Evolutionary conservation across 2,888 invertebrate species (phyloP).

Genomic region (Microplitis manilae): DNA sequence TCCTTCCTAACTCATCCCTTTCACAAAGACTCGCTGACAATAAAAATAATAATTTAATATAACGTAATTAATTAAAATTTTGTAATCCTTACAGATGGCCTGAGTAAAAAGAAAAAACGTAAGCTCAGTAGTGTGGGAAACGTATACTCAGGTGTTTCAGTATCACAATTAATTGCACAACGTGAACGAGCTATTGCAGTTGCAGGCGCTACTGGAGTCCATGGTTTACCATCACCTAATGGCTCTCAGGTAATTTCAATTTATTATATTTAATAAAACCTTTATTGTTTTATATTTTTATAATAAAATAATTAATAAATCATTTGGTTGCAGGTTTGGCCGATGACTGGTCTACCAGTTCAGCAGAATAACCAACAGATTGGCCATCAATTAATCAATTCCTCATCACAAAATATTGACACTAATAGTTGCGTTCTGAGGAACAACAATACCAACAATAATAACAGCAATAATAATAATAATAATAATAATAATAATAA

Average conservation of each 20-base stretch:
- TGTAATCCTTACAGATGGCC: constrained; percentile 71
- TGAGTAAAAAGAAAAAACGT: constrained; percentile 75
- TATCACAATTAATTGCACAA: constrained; percentile 79
- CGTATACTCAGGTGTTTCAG: constrained; percentile 76
- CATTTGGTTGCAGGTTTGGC: constrained; percentile 61
- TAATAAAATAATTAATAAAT: constrained; percentile 21
- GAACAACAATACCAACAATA: constrained; percentile 37
- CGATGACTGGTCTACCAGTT: constrained; percentile 64
- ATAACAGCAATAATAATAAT: constrained; percentile 23
- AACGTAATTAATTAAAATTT: constrained; percentile 21
- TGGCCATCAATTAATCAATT: constrained; percentile 62
- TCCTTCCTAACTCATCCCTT: neutral
- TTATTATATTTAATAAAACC: neutral
- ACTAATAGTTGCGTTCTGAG: constrained; percentile 56
- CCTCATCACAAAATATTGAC: constrained; percentile 61
- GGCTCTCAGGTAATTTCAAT: constrained; percentile 65
- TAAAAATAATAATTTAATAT: constrained; percentile 21
- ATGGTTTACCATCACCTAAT: constrained; percentile 61
- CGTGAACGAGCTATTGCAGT: constrained; percentile 72
- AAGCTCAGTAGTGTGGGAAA: constrained; percentile 78
- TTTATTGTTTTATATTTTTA: constrained; percentile 2
- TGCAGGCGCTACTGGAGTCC: constrained; percentile 59
- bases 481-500: neutral
- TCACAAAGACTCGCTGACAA: neutral
- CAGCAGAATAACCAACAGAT: constrained; percentile 65